Percentiles rank a stretch among this genome's conserved stretches.
Conservation (phyloP, 2,797 vertebrate species). For the Vultur gryphus region DNA sequence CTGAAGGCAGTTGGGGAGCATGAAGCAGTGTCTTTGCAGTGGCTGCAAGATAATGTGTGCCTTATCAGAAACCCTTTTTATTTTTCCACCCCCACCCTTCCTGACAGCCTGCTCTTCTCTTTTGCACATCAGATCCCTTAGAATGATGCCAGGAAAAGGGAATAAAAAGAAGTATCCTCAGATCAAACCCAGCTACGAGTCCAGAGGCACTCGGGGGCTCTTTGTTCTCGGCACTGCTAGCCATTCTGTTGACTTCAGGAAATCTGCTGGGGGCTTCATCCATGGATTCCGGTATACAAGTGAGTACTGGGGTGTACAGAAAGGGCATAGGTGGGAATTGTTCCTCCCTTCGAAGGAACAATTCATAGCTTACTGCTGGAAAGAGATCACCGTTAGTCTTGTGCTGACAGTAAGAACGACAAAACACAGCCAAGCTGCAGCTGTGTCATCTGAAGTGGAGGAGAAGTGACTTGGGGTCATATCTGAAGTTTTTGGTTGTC, state of each 20-base stretch:
- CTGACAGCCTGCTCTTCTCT: background rate
- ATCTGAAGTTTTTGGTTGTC: constrained; percentile 30
- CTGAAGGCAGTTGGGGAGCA: background rate
- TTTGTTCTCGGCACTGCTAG: constrained; percentile 91
- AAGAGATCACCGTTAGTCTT: background rate
- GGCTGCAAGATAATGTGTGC: background rate
- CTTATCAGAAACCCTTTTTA: background rate
- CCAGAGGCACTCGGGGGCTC: constrained; percentile 80
- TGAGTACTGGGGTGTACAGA: constrained; percentile 57
- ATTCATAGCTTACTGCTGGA: background rate
- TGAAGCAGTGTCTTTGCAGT: background rate
- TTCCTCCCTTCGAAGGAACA: background rate
- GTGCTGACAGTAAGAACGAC: background rate
- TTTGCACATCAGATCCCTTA: constrained; percentile 66
- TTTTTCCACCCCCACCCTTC: background rate
- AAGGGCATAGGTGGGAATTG: background rate
- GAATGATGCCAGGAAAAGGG: constrained; percentile 64
- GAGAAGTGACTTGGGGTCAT: constrained; percentile 28
- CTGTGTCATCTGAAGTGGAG: background rate
- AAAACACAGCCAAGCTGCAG: background rate
- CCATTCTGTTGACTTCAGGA: constrained; percentile 92
- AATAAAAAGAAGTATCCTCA: constrained; percentile 85
- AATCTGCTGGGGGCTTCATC: constrained; percentile 93
- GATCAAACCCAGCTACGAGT: constrained; percentile 88
- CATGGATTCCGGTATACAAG: constrained; percentile 97